phyloP scores from a whole-genome alignment of 1,140 invertebrate species.

The Panagrolaimus sp. region DNA sequence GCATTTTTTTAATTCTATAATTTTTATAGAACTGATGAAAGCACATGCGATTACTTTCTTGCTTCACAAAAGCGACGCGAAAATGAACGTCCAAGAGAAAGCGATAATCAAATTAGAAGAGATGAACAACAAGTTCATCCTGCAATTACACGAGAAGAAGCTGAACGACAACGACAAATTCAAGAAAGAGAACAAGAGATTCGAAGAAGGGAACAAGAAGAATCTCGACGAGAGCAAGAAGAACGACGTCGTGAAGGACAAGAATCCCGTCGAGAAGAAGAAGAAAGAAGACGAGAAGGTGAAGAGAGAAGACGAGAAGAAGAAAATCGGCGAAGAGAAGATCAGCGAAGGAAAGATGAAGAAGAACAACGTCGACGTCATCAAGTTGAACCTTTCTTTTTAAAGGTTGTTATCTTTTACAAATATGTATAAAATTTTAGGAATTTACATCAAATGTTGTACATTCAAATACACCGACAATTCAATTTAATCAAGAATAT shows the following conservation, averaged over 20 bases:
- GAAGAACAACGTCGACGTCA: constrained; percentile 20
- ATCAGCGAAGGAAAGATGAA: constrained; percentile 21
- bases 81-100: neutral
- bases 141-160: constrained; percentile 1
- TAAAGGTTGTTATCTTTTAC: neutral
- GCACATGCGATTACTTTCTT: constrained; percentile 28
- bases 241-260: constrained; percentile 13
- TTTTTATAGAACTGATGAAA: constrained; percentile 28
- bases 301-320: constrained; percentile 18
- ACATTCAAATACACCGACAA: constrained; percentile 10
- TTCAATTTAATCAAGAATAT: constrained; percentile 12
- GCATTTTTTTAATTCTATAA: neutral
- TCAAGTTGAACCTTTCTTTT: neutral
- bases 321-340: constrained; percentile 14
- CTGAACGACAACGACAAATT: constrained; percentile 1
- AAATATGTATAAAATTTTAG: neutral
- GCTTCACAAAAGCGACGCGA: constrained; percentile 18
- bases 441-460: constrained; percentile 16
- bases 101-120: neutral
- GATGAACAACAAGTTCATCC: neutral
- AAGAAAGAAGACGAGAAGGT: constrained; percentile 23
- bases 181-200: neutral
- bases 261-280: constrained; percentile 15
- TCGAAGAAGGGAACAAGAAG: neutral
- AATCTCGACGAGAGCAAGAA: neutral